phyloP scores from a whole-genome alignment of 2,888 invertebrate species.

The Chymomyza amoena region DNA sequence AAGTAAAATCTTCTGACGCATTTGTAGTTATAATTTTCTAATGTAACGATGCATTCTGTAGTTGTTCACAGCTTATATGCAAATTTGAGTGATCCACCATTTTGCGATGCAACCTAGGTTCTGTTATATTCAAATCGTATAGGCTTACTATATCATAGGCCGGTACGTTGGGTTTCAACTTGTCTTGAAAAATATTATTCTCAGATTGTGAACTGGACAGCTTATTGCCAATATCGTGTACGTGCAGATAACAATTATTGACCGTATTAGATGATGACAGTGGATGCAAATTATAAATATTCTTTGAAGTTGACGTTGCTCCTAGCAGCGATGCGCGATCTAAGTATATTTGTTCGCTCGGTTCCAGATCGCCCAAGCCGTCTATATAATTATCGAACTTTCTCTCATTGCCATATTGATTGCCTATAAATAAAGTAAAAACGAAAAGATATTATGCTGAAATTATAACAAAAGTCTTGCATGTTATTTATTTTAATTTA shows the following conservation, averaged over 20 bases:
- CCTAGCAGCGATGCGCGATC: slow-evolving; percentile 30
- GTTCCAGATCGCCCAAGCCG: neutral
- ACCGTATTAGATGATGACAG: slow-evolving; percentile 3
- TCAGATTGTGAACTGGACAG: slow-evolving; percentile 58
- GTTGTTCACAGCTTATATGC: slow-evolving; percentile 10
- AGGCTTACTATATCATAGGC: slow-evolving; percentile 65
- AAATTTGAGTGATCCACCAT: slow-evolving; percentile 49
- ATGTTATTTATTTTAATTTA: too few species aligned
- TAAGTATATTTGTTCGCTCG: neutral
- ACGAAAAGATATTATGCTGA: neutral
- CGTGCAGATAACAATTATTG: slow-evolving; percentile 9
- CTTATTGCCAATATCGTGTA: slow-evolving; percentile 20
- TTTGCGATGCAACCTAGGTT: slow-evolving; percentile 44
- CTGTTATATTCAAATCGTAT: slow-evolving; percentile 54
- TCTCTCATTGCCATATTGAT: slow-evolving; percentile 22
- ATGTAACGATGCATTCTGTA: slow-evolving; percentile 1
- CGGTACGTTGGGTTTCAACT: slow-evolving; percentile 36
- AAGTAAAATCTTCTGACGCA: neutral
- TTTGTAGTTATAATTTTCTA: neutral
- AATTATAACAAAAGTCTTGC: too few species aligned
- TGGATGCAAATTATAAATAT: slow-evolving; percentile 5
- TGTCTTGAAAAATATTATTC: slow-evolving; percentile 60
- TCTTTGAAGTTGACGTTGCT: slow-evolving; percentile 18
- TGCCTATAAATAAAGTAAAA: neutral
- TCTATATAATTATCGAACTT: slow-evolving; percentile 23